These are phyloP conservation scores for Zelostemma sp. DNA, from an alignment of 1,140 invertebrate species.

Conservation along the genomic window DNA sequence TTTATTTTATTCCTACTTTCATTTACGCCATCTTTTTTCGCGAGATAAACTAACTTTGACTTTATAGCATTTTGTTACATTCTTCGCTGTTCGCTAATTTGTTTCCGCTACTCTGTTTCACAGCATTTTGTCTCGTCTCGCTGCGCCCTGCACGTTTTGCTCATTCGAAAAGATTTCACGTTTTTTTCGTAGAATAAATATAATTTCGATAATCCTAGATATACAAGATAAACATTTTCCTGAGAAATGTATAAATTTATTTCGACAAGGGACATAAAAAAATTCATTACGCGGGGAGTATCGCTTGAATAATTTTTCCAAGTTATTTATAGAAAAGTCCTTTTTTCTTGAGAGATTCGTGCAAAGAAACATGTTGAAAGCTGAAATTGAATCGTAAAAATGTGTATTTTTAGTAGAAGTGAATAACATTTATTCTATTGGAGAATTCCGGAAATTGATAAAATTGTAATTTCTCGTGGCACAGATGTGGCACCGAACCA, in stretches of 20 bases:
- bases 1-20: conserved; percentile 38
- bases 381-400: no score
- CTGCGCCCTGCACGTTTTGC: conserved; percentile 32
- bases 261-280: no score
- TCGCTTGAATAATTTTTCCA: background rate
- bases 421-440: background rate
- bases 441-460: background rate
- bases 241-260: no score
- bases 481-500: conserved; percentile 56
- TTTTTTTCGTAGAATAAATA: no score
- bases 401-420: background rate
- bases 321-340: background rate
- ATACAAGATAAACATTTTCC: no score
- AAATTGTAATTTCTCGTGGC: conserved; percentile 41
- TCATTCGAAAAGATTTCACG: no score
- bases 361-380: background rate
- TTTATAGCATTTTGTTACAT: no score
- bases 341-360: background rate
- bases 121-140: conserved; percentile 20
- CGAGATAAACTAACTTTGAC: no score
- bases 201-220: no score
- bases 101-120: conserved; percentile 4
- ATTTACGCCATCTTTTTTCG: no score
- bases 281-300: no score
- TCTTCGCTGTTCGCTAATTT: no score